Base-by-base conservation (phyloP, 2,888 invertebrate genomes). In the Drosophila borealis region DNA sequence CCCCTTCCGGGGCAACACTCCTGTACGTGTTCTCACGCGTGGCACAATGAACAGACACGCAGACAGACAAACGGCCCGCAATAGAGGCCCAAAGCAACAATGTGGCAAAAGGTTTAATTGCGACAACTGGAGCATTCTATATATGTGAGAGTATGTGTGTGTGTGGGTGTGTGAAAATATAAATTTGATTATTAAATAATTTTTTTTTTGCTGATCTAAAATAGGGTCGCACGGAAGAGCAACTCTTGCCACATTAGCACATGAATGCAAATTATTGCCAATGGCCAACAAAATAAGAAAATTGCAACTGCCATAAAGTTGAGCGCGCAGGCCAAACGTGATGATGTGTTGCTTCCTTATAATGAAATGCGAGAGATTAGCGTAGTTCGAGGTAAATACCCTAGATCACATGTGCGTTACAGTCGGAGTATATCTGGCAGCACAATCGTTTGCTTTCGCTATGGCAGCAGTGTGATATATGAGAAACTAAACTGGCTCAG, bases 11-110 rank as follows among this genome's bases (percentile, higher is more conserved):
- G 25, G 5, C 36, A 36, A 41, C 8, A 5, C 17, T 10, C 17
- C 69, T 56, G 62, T 55, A 59, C 63, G 67, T 63, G 36, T 85
- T 83, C 82, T 83, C 82, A 82, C 76, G 73, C 66, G 60, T 78
- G 76, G 62, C 78, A 80, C 76, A 71, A 73, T 70, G 64, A 4
- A 42, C 36, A 17, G 37, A 57, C 33, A 33, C 10, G 50, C 61
- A 39, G 51, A 39, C 65, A 46, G 42, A 14, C 34, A 19, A 46
- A 14, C 67, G 34, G 55, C 36, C 39, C 3, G 39, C 11, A 36
- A 46, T n/a, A 34, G n/a, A 44, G 45, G 13, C 25, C n/a, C 25
- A 25, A 6, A 19, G n/a, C 33, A 25, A 48, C 49, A 59, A 60
- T 53, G 59, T 67, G 51, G 51, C 67, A 50, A 71, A 75, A 54